These are phyloP conservation scores for Polypterus bichir DNA, from an alignment of 2,113 vertebrate species.

Conservation along the genomic window DNA sequence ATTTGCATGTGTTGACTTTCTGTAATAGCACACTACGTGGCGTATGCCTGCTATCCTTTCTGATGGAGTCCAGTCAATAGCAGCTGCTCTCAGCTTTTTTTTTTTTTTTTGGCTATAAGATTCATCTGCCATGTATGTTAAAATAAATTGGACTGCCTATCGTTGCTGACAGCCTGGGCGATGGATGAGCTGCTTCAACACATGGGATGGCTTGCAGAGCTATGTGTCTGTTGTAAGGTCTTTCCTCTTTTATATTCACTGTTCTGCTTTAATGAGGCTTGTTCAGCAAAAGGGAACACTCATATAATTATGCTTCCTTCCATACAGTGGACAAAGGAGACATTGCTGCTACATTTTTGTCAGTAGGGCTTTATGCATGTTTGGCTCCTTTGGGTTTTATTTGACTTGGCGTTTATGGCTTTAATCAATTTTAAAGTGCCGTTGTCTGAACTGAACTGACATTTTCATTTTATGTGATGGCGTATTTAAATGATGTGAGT, in stretches of 20 bases:
- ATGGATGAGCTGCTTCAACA: conserved; percentile 11
- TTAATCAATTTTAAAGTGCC: conserved; percentile 6
- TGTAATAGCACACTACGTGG: too few species aligned
- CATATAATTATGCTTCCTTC: too few species aligned
- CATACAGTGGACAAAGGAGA: too few species aligned
- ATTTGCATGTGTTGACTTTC: too few species aligned
- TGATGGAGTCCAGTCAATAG: background rate
- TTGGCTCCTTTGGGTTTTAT: too few species aligned
- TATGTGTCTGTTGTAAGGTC: conserved; percentile 12
- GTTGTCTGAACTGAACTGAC: conserved; percentile 12
- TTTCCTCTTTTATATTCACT: conserved; percentile 1
- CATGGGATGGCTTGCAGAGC: conserved; percentile 8
- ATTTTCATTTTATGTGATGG: conserved; percentile 9
- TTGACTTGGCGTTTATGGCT: too few species aligned
- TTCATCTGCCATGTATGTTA: background rate
- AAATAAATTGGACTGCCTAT: conserved; percentile 1
- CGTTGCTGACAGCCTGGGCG: background rate
- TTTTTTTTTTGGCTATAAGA: background rate
- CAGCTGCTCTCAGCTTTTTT: conserved; percentile 11
- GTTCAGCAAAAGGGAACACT: too few species aligned
- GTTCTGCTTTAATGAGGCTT: too few species aligned
- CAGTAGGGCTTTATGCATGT: too few species aligned
- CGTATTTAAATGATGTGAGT: background rate
- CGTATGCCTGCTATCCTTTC: too few species aligned
- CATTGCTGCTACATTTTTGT: too few species aligned